Base-by-base conservation (phyloP, 2,888 invertebrate genomes). In the Hybos culiciformis region DNA sequence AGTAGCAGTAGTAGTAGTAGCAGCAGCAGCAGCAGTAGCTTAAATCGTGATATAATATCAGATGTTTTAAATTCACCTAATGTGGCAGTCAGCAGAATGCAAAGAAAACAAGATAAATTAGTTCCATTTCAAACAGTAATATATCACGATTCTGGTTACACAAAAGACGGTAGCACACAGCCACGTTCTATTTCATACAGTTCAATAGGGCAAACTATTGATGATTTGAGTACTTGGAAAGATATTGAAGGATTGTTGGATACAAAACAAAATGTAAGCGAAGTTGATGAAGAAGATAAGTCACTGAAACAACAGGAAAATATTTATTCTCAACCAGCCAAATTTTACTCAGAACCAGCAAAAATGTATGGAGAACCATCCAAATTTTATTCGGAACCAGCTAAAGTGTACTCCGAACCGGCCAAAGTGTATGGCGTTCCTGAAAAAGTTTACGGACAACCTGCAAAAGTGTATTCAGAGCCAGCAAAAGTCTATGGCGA, bases 401-500 rank as follows among this genome's bases (percentile, higher is more conserved):
- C 74, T 2, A 73, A 73, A 52, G 66, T 72, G 18, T 74, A 74
- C 51, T 69, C 71, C 5, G 69, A 73, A 51, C 77, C 77, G 0
- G 72, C 77, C 0, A 71, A 70, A 49, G 60, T 70, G 15, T 73
- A 73, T 51, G 61, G 69, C 1, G 69, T 72, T 50, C 71, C 71
- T 1, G 68, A 68, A 12, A 69, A 70, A 43, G 57, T 70, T 0
- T 73, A 72, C 50, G 65, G 68, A 2, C 66, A 69, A 43, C 70
- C 72, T 0, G 63, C 70, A 3, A 70, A 69, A 50, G 56, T 70
- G 1, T 74, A 74, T 53, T 70, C 73, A 15, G 73, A 75, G 54
- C 78, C 78, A 0, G 71, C 74, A 3, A 74, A 73, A 51, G 67
- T 73, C 43, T 75, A 75, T 50, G 70, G 71, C 15, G 70, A 74